Percentiles rank a stretch among this genome's conserved stretches.
Evolutionary conservation across 2,113 vertebrate genomes (phyloP).

Genomic region (Pongo abelii): DNA sequence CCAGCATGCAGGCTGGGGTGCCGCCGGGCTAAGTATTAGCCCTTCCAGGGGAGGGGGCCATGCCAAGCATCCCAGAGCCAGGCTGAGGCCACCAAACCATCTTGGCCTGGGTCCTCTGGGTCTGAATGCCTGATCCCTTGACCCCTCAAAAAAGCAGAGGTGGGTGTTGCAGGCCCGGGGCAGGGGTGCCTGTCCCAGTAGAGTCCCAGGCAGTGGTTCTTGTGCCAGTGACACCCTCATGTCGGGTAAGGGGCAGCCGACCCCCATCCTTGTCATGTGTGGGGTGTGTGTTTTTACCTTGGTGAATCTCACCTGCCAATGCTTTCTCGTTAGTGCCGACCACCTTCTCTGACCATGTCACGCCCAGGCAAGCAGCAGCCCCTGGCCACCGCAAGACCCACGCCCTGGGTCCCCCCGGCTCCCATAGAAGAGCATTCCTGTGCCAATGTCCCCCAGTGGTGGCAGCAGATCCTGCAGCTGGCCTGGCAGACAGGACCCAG

Average conservation of each 20-base stretch:
- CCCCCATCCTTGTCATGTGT: too few relatives aligned
- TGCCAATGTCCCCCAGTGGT: constrained; percentile 82
- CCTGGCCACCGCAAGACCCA: not conserved
- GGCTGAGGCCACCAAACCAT: not conserved
- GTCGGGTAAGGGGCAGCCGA: not conserved
- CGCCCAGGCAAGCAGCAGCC: not conserved
- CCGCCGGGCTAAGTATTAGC: constrained; percentile 22
- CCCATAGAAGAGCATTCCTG: constrained; percentile 69
- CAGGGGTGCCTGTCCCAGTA: not conserved
- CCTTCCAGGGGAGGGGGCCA: not conserved
- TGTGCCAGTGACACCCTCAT: not conserved
- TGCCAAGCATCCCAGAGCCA: not conserved
- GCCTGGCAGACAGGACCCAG: constrained; percentile 79
- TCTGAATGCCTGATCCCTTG: not conserved
- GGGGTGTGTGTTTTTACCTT: not conserved
- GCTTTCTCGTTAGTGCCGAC: constrained; percentile 46
- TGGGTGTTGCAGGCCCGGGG: not conserved
- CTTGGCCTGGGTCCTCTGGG: not conserved
- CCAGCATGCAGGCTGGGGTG: not conserved
- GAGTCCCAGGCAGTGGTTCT: not conserved
- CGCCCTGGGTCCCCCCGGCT: not conserved
- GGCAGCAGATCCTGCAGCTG: not conserved
- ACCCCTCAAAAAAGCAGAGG: not conserved
- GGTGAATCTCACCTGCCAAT: not conserved
- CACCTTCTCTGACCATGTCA: constrained; percentile 51